These are phyloP conservation scores for Forbesichthys papilliferus DNA, from an alignment of 2,113 vertebrate genomes.

Conservation along the genomic window DNA sequence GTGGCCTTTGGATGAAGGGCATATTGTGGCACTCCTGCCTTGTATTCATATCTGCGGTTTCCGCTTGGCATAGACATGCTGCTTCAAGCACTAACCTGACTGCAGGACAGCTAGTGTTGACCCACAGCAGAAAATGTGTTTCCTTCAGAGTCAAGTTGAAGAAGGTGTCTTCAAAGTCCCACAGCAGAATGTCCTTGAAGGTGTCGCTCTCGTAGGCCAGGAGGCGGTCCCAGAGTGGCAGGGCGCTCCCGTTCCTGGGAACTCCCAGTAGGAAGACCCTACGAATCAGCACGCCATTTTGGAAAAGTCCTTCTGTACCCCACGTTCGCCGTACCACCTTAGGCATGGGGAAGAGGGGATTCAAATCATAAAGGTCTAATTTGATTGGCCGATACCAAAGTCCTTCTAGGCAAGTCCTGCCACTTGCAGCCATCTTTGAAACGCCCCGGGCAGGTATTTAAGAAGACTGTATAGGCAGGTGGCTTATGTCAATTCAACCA, in stretches of 20 bases:
- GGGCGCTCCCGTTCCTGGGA: slow-evolving; percentile 76
- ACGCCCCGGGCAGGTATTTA: too few species aligned
- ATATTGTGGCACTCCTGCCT: too few species aligned
- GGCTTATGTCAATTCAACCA: neutral
- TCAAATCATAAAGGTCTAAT: neutral
- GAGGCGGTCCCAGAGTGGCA: slow-evolving; percentile 86
- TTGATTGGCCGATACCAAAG: too few species aligned
- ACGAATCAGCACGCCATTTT: slow-evolving; percentile 73
- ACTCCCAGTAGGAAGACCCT: slow-evolving; percentile 90
- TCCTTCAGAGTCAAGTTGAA: slow-evolving; percentile 98
- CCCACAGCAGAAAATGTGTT: slow-evolving; percentile 92
- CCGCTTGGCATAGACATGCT: too few species aligned
- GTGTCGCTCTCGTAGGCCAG: slow-evolving; percentile 85
- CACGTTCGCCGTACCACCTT: slow-evolving; percentile 92
- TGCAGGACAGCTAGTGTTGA: slow-evolving; percentile 82
- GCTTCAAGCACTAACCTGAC: slow-evolving; percentile 66
- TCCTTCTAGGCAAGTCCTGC: too few species aligned
- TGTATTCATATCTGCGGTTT: too few species aligned
- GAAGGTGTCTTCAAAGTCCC: slow-evolving; percentile 96
- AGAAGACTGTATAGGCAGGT: too few species aligned
- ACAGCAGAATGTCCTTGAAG: slow-evolving; percentile 88
- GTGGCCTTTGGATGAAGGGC: too few species aligned
- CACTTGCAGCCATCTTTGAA: too few species aligned
- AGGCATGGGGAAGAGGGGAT: neutral
- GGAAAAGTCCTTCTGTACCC: slow-evolving; percentile 83